Base-by-base conservation (phyloP, 2,113 vertebrate genomes). In the Seriola quinqueradiata region DNA sequence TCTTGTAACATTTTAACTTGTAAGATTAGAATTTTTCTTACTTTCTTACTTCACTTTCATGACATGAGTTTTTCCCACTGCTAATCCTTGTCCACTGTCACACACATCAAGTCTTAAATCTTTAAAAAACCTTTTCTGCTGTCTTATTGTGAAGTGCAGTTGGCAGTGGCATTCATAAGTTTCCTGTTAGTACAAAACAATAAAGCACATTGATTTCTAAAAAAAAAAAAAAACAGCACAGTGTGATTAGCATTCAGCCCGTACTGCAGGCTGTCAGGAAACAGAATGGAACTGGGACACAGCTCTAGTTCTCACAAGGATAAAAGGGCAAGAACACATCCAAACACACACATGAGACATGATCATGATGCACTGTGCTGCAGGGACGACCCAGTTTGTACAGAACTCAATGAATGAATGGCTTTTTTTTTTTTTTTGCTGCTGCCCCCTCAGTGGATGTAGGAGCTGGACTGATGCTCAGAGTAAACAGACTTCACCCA, bases 231-330 rank as follows among this genome's bases (percentile, higher is more conserved):
- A 25, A 16, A 61, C 6, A 57, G 3, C 3, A 48, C 3, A 46
- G 4, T 17, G 10, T 12, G 55, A 38, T 52, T 19, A 8, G 11
- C 12, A 40, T 61, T 28, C 3, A 17, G 9, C 19, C 21, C 9
- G 14, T 23, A 40, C 38, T 28, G 17, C 19, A 13, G 64, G 58
- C n/a, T 23, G 12, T 34, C 2, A 44, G 52, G 10, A 50, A 58
- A 50, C n/a, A 44, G 12, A 23, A 9, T 48, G 36, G 48, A 80
- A 50, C 3, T 69, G 57, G 75, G 75, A 73, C 57, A 68, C n/a
- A 68, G 66, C 25, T 70, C 60, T 28, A 54, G 50, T 77, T 79
- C 57, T 77, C 44, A 82, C 58, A 57, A 67, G 65, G 77, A 52
- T 52, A 57, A 67, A 76, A 21, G 25, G 28, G 50, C 25, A 75